Conservation (phyloP, 2,797 vertebrate species). For the Myripristis jacobus region DNA sequence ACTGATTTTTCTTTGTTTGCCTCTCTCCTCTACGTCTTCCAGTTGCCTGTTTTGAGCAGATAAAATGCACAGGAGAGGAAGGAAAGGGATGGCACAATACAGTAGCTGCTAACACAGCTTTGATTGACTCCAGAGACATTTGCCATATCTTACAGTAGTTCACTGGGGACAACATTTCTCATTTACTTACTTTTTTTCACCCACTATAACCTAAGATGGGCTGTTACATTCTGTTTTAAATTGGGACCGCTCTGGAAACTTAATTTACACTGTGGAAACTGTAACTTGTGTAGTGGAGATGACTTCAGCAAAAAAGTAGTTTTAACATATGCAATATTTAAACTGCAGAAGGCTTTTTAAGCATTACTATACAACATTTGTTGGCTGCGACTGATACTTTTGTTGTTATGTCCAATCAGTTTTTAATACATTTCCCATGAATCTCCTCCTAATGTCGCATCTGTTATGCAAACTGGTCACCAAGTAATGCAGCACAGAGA, state of each 20-base stretch:
- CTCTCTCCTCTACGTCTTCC: constrained; percentile 49
- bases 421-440: too few relatives aligned
- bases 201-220: constrained; percentile 51
- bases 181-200: constrained; percentile 39
- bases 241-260: constrained; percentile 24
- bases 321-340: neutral
- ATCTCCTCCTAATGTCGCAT: too few relatives aligned
- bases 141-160: constrained; percentile 27
- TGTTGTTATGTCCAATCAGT: too few relatives aligned
- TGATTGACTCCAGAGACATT: constrained; percentile 56
- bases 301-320: constrained; percentile 1
- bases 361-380: too few relatives aligned
- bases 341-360: constrained; percentile 1
- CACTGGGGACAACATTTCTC: constrained; percentile 28
- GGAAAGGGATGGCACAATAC: constrained; percentile 32
- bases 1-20: constrained; percentile 73
- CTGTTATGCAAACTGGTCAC: too few relatives aligned
- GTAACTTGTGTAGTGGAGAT: constrained; percentile 22
- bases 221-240: constrained; percentile 39
- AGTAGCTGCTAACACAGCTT: constrained; percentile 51
- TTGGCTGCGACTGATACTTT: too few relatives aligned
- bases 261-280: constrained; percentile 46
- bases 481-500: too few relatives aligned
- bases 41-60: constrained; percentile 73
- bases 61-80: constrained; percentile 58